These are phyloP conservation scores for Platerodrilus igneus DNA, from an alignment of 2,888 invertebrate genomes.

Conservation along the genomic window DNA sequence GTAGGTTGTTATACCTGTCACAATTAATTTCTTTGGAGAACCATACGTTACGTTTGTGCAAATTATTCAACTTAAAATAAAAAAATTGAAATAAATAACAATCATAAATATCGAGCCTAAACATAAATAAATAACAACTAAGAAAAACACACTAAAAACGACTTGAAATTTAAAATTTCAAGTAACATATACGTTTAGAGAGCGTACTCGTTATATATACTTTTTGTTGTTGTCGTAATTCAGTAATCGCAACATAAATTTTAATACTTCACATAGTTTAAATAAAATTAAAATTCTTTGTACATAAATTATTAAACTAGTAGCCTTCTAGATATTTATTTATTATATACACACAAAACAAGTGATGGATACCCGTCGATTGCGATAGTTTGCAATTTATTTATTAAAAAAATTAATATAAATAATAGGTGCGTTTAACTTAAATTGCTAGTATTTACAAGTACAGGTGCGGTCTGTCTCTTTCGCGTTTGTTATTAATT, in stretches of 20 bases:
- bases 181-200: too few species aligned
- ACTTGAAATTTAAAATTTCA: too few species aligned
- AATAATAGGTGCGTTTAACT: constrained; percentile 6
- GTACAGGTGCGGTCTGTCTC: constrained; percentile 17
- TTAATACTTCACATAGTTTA: constrained; percentile 34
- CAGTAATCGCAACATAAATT: constrained; percentile 33
- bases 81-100: constrained; percentile 22
- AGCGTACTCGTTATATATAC: constrained; percentile 9
- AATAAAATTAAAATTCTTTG: constrained; percentile 37
- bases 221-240: constrained; percentile 19
- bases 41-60: constrained; percentile 10
- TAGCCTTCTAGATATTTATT: constrained; percentile 17
- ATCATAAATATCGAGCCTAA: constrained; percentile 22
- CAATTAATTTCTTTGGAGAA: too few species aligned
- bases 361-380: constrained; percentile 10
- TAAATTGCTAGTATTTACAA: constrained; percentile 17
- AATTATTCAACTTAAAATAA: constrained; percentile 14
- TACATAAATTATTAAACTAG: constrained; percentile 31
- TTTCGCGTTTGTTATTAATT: too few species aligned
- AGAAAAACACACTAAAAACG: constrained; percentile 18
- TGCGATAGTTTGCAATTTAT: constrained; percentile 17
- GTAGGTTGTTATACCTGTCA: too few species aligned
- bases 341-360: constrained; percentile 21
- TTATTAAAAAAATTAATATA: too few species aligned
- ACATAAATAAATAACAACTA: constrained; percentile 22